phyloP scores from a whole-genome alignment of 2,888 invertebrate genomes.

The Argyresthia goedartella region DNA sequence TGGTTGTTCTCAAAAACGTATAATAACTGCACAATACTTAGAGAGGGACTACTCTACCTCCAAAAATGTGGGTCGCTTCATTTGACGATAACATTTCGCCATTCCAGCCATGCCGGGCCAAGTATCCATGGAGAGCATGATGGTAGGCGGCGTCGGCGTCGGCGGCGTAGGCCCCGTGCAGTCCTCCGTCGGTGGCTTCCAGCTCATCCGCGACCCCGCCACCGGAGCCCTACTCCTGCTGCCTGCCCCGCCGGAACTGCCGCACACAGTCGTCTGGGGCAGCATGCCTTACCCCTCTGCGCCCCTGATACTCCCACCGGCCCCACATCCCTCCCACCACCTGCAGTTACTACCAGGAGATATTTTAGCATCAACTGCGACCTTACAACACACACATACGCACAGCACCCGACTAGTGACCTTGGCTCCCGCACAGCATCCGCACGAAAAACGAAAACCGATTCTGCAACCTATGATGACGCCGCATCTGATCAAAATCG shows the following conservation, averaged over 20 bases:
- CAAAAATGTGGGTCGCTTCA: no score
- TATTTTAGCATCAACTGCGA: slow-evolving; percentile 74
- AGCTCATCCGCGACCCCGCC: slow-evolving; percentile 87
- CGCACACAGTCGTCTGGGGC: slow-evolving; percentile 82
- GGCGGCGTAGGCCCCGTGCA: slow-evolving; percentile 70
- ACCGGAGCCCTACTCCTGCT: slow-evolving; percentile 86
- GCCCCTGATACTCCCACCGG: slow-evolving; percentile 49
- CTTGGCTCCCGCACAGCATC: slow-evolving; percentile 71
- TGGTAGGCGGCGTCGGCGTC: slow-evolving; percentile 76
- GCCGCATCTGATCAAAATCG: slow-evolving; percentile 77
- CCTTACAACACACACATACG: slow-evolving; percentile 76
- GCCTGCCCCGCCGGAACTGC: slow-evolving; percentile 79
- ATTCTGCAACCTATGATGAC: slow-evolving; percentile 60
- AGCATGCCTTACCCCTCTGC: slow-evolving; percentile 68
- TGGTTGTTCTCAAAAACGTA: no score
- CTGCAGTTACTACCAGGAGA: slow-evolving; percentile 77
- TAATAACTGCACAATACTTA: no score
- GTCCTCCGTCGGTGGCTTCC: slow-evolving; percentile 82
- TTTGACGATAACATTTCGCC: no score
- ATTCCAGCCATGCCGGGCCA: slow-evolving; percentile 57
- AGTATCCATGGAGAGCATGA: slow-evolving; percentile 80
- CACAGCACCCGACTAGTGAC: slow-evolving; percentile 77
- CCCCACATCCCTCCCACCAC: slow-evolving; percentile 73
- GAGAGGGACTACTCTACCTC: no score
- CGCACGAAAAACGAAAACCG: slow-evolving; percentile 57